These are phyloP conservation scores for Lichenostomus cassidix DNA, from an alignment of 2,113 vertebrate species.

Conservation along the genomic window DNA sequence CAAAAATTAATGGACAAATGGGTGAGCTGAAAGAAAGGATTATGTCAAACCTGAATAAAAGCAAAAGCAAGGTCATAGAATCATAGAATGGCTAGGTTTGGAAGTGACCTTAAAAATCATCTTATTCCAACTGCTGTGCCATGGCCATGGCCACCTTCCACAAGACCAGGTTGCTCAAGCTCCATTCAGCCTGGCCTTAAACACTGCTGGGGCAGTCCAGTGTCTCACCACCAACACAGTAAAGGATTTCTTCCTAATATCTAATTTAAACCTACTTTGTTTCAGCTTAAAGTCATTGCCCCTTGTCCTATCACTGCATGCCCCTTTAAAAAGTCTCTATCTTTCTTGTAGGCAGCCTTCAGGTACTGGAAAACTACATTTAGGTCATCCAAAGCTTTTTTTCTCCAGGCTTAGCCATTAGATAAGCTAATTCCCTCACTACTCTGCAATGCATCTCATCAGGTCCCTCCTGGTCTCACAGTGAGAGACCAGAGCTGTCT, in stretches of 20 bases:
- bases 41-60: neutral
- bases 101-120: neutral
- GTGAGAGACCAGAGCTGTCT: neutral
- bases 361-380: neutral
- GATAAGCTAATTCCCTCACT: neutral
- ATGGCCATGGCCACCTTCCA: neutral
- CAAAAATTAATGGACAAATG: neutral
- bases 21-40: neutral
- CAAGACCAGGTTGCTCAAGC: neutral
- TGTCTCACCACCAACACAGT: neutral
- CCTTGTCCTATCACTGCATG: too few relatives aligned
- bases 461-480: accelerated
- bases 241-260: neutral
- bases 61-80: neutral
- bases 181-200: neutral
- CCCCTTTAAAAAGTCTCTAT: neutral
- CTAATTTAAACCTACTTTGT: neutral
- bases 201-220: neutral
- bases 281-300: neutral
- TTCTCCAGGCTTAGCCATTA: neutral
- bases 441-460: neutral
- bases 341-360: neutral
- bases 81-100: neutral
- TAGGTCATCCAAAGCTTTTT: neutral
- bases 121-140: neutral